Base-by-base conservation (phyloP, 2,797 vertebrate genomes). In the Bovichtus variegatus region DNA sequence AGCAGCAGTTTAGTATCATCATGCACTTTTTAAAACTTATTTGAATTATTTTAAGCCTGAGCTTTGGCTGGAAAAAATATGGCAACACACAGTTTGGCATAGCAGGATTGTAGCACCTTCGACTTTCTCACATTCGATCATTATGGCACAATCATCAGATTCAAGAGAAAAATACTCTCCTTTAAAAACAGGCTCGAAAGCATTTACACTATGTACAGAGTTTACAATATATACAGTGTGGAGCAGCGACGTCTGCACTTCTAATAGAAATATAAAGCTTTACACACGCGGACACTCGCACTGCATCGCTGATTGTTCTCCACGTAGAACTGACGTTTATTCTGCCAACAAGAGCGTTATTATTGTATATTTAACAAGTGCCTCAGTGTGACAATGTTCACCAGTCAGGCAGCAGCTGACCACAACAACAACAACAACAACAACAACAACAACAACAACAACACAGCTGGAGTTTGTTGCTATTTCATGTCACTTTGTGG, bases 251-350 rank as follows among this genome's bases (percentile, higher is more conserved):
- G 53, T 73, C 13, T 46, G 60, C 53, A 61, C 71, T 49, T 51
- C 54, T 11, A 16, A 55, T 79, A 78, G 78, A 89, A 80, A 88
- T 83, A 87, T 89, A 88, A 85, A 84, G 81, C 71, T 76, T 49
- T 43, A 66, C 16, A 70, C 55, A 62, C 47, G 63, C 27, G 55
- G 3, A 59, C 44, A 60, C 57, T 73, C n/a, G 74, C 78, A 76
- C 70, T 31, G 57, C 53, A 43, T n/a, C n/a, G n/a, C n/a, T 3
- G 64, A 85, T 43, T 84, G 80, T 89, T 77, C 61, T 41, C 10
- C 1, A n/a, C 19, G 40, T 59, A 62, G 25, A 64, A 84, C 15
- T 21, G 61, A 29, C 78, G 81, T 69, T 72, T 60, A 62, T 36
- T 38, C 60, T 53, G 49, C 21, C 34, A 83, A 81, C 85, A 83